Conservation (phyloP, 2,888 invertebrate genomes). For the Drosophila anceps region DNA sequence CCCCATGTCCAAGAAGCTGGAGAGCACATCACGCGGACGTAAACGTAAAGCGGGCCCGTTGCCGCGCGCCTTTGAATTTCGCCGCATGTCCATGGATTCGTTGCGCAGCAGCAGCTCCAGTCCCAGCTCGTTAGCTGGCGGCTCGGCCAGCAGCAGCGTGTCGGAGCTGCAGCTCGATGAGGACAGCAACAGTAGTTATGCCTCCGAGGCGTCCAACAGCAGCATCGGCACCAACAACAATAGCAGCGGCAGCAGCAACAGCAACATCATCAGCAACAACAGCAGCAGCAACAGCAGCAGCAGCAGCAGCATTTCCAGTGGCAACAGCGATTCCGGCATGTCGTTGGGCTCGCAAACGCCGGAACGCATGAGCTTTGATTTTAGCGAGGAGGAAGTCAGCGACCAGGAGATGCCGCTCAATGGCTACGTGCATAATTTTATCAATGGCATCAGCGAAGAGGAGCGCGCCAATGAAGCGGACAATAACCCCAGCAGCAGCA, state of each 20-base stretch:
- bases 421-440: conserved; percentile 84
- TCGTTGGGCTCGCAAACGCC: conserved; percentile 52
- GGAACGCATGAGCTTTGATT: conserved; percentile 82
- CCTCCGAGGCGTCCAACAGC: conserved; percentile 47
- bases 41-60: conserved; percentile 88
- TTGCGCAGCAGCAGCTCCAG: conserved; percentile 41
- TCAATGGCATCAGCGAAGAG: conserved; percentile 84
- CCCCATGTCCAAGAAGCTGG: conserved; percentile 67
- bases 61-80: conserved; percentile 86
- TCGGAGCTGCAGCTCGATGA: conserved; percentile 72
- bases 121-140: conserved; percentile 5
- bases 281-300: conserved; percentile 27
- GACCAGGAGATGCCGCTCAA: conserved; percentile 83
- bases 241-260: conserved; percentile 60
- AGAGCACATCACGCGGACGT: conserved; percentile 80
- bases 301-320: conserved; percentile 4
- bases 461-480: conserved; percentile 65
- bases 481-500: conserved; percentile 10
- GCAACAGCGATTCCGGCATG: conserved; percentile 56
- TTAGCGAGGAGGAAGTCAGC: conserved; percentile 81
- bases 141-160: neutral
- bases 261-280: conserved; percentile 1
- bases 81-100: conserved; percentile 83
- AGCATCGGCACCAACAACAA: conserved; percentile 31
- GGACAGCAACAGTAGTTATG: conserved; percentile 74